A percentile compares a stretch with the other conserved stretches of the same genome.
Evolutionary conservation across 2,888 invertebrate genomes (phyloP).

Genomic region (Caenorhabditis sinica): DNA sequence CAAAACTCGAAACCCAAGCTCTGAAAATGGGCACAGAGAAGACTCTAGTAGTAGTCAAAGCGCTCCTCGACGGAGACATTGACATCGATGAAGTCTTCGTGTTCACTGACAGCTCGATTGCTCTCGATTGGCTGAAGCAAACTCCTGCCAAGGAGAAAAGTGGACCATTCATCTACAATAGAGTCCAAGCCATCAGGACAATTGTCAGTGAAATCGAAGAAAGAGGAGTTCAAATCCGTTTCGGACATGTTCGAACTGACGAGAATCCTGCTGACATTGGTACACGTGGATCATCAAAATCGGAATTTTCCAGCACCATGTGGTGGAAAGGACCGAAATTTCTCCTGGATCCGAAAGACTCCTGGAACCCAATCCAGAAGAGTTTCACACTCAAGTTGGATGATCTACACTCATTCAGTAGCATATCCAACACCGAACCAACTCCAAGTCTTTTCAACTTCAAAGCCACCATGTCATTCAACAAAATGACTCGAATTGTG

Average conservation of each 20-base stretch:
- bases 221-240: constrained; percentile 14
- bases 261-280: constrained; percentile 77
- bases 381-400: too few relatives aligned
- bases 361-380: too few relatives aligned
- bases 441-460: too few relatives aligned
- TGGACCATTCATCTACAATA: not conserved
- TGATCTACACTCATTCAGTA: too few relatives aligned
- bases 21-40: not conserved
- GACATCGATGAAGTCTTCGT: not conserved
- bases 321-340: constrained; percentile 8
- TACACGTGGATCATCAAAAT: not conserved
- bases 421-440: too few relatives aligned
- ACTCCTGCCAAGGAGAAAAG: not conserved
- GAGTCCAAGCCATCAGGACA: not conserved
- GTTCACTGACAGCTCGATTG: not conserved
- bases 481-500: too few relatives aligned
- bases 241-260: constrained; percentile 73
- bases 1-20: constrained; percentile 58
- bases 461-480: too few relatives aligned
- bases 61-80: not conserved
- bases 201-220: not conserved
- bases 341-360: too few relatives aligned
- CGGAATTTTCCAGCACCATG: not conserved
- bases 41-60: not conserved
- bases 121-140: constrained; percentile 1